Evolutionary conservation across 2,888 invertebrate genomes (phyloP).

Genomic region (Celastrina argiolus): DNA sequence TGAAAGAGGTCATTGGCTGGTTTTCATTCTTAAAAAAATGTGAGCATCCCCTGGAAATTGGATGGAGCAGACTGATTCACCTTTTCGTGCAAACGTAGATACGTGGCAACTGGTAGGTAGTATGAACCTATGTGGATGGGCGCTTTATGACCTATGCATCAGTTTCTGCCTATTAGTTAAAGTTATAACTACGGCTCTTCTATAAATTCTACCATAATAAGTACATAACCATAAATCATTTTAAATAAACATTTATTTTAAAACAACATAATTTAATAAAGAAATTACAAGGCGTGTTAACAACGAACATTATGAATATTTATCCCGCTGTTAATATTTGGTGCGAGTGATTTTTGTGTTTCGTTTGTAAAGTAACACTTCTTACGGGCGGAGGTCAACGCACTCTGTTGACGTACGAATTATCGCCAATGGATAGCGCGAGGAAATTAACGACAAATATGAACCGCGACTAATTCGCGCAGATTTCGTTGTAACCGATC

Average conservation of each 20-base stretch:
- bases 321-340: constrained; percentile 9
- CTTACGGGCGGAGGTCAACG: constrained; percentile 6
- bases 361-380: constrained; percentile 1
- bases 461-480: not conserved
- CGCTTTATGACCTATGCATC: no score
- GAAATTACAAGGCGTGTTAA: not conserved
- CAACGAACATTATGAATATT: not conserved
- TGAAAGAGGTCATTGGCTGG: not conserved
- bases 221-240: not conserved
- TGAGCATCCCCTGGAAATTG: not conserved
- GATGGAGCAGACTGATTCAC: not conserved
- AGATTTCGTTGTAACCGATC: not conserved
- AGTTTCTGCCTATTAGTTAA: no score
- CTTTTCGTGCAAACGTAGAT: not conserved
- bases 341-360: constrained; percentile 6
- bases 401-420: constrained; percentile 18
- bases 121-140: not conserved
- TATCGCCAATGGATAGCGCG: constrained; percentile 12
- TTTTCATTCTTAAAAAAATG: not conserved
- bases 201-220: no score
- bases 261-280: not conserved
- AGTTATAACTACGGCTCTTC: not conserved
- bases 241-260: not conserved
- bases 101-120: not conserved
- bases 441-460: constrained; percentile 6